A percentile compares a stretch with the other conserved stretches of the same genome.
Evolutionary conservation across 1,140 invertebrate genomes (phyloP).

Genomic region (Protaetia brevitarsis): DNA sequence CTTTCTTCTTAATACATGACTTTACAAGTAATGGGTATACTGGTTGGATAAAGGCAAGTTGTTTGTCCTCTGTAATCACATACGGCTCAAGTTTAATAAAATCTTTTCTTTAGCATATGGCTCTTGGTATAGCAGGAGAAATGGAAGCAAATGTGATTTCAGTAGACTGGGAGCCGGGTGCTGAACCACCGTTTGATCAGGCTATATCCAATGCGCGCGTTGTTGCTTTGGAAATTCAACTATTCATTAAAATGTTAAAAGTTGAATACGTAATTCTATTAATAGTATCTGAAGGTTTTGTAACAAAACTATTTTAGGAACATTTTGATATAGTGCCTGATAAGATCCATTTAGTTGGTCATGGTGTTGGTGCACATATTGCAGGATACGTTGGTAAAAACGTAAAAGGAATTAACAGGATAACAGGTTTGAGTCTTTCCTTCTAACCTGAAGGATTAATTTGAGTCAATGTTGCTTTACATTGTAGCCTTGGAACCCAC

Average conservation of each 20-base stretch:
- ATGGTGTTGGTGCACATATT: conserved; percentile 45
- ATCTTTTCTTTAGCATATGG: conserved; percentile 36
- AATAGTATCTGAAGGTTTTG: neutral
- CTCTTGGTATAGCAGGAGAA: conserved; percentile 31
- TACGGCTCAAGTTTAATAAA: neutral
- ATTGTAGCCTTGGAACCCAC: conserved; percentile 41
- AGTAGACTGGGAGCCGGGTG: conserved; percentile 48
- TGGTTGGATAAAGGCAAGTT: conserved; percentile 45
- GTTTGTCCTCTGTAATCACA: neutral
- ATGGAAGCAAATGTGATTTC: conserved; percentile 41
- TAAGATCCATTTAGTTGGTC: conserved; percentile 40
- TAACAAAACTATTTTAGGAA: neutral
- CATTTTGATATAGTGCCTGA: neutral
- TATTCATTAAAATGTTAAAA: conserved; percentile 46
- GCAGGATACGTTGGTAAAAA: conserved; percentile 42
- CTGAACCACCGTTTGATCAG: conserved; percentile 53
- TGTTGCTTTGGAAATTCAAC: conserved; percentile 54
- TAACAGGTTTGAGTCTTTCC: conserved; percentile 37
- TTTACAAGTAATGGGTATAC: conserved; percentile 46
- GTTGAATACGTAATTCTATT: conserved; percentile 15
- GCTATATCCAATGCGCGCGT: conserved; percentile 56
- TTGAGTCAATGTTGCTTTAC: conserved; percentile 1
- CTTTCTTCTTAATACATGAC: conserved; percentile 41
- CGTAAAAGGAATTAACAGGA: conserved; percentile 34
- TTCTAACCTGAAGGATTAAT: too few species aligned